Percentiles rank a stretch among this genome's conserved stretches.
Evolutionary conservation across 2,888 invertebrate genomes (phyloP).

Genomic region (Nineta flava): DNA sequence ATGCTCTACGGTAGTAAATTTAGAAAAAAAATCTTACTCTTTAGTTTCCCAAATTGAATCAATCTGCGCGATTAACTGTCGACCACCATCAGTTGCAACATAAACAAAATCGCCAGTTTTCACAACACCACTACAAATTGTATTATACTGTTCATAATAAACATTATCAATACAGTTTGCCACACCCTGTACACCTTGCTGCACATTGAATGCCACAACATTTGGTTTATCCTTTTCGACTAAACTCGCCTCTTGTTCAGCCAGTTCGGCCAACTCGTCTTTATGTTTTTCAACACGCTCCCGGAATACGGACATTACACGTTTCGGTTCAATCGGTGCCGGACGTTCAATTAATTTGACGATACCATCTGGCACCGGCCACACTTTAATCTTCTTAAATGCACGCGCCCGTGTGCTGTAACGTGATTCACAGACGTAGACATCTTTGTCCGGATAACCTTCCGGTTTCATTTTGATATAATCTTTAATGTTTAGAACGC

Average conservation of each 20-base stretch:
- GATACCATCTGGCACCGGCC: constrained; percentile 47
- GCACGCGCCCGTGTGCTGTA: constrained; percentile 73
- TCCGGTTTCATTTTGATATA: constrained; percentile 82
- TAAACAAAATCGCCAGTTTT: constrained; percentile 92
- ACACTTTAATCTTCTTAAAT: constrained; percentile 87
- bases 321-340: constrained; percentile 61
- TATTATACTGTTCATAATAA: constrained; percentile 88
- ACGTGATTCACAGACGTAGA: constrained; percentile 92
- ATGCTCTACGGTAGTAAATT: too few relatives aligned
- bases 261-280: constrained; percentile 72
- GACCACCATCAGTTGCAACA: constrained; percentile 78
- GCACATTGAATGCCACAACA: constrained; percentile 52
- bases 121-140: constrained; percentile 64
- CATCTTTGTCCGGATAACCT: constrained; percentile 76
- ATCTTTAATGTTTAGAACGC: constrained; percentile 86
- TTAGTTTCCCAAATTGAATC: constrained; percentile 89
- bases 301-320: constrained; percentile 86
- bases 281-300: constrained; percentile 82
- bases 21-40: constrained; percentile 39
- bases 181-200: constrained; percentile 9
- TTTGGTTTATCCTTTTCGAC: constrained; percentile 79
- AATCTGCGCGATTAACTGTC: constrained; percentile 83
- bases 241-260: constrained; percentile 56
- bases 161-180: constrained; percentile 57
- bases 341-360: constrained; percentile 50